Evolutionary conservation across 2,797 vertebrate species (phyloP).

Genomic region (Nothura maculosa): DNA sequence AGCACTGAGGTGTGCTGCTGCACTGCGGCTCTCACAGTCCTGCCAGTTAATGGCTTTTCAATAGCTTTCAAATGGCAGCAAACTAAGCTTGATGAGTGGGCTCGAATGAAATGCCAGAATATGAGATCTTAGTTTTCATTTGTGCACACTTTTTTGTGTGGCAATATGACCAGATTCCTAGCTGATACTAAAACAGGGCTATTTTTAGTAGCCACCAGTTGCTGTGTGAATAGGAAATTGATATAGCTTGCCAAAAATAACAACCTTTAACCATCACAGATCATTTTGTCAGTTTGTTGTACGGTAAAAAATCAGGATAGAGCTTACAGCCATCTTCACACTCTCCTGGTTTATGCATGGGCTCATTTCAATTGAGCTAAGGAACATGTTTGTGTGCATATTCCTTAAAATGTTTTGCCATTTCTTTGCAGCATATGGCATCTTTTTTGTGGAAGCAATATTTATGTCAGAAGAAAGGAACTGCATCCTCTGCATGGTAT

Average conservation of each 20-base stretch:
- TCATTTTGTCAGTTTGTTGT: conserved; percentile 32
- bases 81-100: conserved; percentile 76
- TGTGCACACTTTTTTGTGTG: neutral
- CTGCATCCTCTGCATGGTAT: conserved; percentile 1
- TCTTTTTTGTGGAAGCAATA: conserved; percentile 1
- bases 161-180: conserved; percentile 63
- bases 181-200: conserved; percentile 48
- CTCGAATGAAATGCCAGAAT: conserved; percentile 55
- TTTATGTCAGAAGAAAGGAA: conserved; percentile 37
- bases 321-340: conserved; percentile 14
- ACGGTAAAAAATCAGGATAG: conserved; percentile 48
- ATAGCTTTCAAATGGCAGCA: conserved; percentile 78
- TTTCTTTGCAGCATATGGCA: conserved; percentile 50
- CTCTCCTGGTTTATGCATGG: conserved; percentile 9
- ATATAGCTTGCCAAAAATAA: conserved; percentile 75
- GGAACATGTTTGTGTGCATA: conserved; percentile 4
- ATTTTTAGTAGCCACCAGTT: conserved; percentile 83
- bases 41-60: conserved; percentile 81
- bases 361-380: conserved; percentile 29
- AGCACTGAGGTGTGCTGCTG: conserved; percentile 82
- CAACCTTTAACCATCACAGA: conserved; percentile 51
- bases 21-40: conserved; percentile 82
- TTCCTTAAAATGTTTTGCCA: conserved; percentile 12
- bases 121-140: conserved; percentile 50
- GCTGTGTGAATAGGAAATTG: conserved; percentile 76